Evolutionary conservation across 1,140 invertebrate genomes (phyloP).

Genomic region (Penaeus vannamei): DNA sequence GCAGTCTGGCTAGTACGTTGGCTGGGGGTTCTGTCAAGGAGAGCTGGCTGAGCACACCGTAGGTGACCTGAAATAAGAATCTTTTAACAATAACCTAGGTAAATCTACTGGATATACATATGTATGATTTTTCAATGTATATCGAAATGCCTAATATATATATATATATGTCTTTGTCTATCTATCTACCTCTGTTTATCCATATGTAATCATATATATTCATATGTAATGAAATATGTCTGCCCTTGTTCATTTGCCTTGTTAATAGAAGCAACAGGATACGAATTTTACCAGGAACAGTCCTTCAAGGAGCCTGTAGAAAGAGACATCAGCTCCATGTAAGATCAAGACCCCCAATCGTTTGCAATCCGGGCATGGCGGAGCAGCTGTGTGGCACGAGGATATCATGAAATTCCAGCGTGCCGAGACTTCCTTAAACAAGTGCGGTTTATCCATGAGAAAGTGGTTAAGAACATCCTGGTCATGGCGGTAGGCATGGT

Average conservation of each 20-base stretch:
- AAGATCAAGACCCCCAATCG: background rate
- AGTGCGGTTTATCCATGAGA: conserved; percentile 2
- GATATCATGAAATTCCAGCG: conserved; percentile 43
- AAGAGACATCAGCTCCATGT: conserved; percentile 13
- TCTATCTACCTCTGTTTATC: too few species aligned
- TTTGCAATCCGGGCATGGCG: conserved; percentile 2
- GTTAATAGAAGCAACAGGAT: background rate
- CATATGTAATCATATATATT: too few species aligned
- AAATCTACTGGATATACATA: background rate
- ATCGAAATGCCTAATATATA: too few species aligned
- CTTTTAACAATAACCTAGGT: too few species aligned
- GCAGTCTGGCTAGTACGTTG: background rate
- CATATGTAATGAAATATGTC: background rate
- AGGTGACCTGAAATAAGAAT: background rate
- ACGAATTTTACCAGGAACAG: background rate
- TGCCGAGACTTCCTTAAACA: conserved; percentile 39
- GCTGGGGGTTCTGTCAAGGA: background rate
- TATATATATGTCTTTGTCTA: too few species aligned
- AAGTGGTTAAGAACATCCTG: conserved; percentile 48
- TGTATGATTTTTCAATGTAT: too few species aligned
- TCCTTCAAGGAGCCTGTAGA: conserved; percentile 17
- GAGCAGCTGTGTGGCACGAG: conserved; percentile 14
- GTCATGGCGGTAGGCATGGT: conserved; percentile 23
- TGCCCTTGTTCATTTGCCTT: background rate
- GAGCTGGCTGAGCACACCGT: background rate